Base-by-base conservation (phyloP, 2,888 invertebrate species). In the Machimus atricapillus region DNA sequence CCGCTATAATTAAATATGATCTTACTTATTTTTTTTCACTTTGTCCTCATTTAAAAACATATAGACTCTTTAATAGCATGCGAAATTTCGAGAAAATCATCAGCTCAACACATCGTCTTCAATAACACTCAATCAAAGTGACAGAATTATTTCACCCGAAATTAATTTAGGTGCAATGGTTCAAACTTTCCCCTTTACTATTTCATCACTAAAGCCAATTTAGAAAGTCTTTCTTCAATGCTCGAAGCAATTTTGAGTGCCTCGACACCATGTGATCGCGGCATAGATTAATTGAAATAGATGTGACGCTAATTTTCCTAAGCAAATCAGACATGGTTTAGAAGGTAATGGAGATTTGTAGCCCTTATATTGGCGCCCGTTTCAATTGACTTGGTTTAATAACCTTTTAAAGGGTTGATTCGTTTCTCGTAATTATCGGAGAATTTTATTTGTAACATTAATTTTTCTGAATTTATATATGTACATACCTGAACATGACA, bases 401-500 rank as follows among this genome's bases (percentile, higher is more conserved):
- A 66, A 66, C 27, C 27, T 23, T 23, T 66, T 27, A 23, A 23
- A 12, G 66, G 19, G 23, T 3, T 12, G 27, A 66, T 66, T 66
- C 27, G 2, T 66, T 66, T 66, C 66, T 12, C 66, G 27, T 12
- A 19, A 1, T 27, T 23, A 23, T 23, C 19, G 2, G 12, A 9
- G 66, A 9, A 8, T 66, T 23, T 66, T 27, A 66, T 23, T 27
- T 66, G 2, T 23, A 23, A 12, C 8, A 19, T 27, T 66, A 23
- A 66, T 66, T 66, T 66, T 27, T 27, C 23, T 66, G 3, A 12
- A 12, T 66, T 27, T 14, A 2, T 23, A 31, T 88, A 90, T 89
- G 93, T 23, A 31, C 88, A 90, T 89, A 93, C 93, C 93, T 91
- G 91, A 94, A 95, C n/a, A 94, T 94, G 73, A 95, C 94, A 43